phyloP scores from a whole-genome alignment of 2,797 vertebrate genomes.

The Eurystomus glaucurus region DNA sequence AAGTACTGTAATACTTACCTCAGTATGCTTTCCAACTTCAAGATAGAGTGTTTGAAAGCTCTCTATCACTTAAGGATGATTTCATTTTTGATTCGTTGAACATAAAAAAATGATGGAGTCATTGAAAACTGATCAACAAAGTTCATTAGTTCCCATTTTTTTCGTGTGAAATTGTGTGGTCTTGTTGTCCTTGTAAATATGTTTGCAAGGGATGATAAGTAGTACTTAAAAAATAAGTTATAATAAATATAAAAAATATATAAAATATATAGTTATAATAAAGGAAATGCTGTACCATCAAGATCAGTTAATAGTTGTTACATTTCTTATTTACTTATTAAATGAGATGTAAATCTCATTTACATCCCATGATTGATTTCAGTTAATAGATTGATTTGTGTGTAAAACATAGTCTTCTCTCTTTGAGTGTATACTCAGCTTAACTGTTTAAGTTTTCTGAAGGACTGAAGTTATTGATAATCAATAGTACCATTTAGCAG shows the following conservation, averaged over 20 bases:
- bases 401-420: background rate
- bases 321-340: background rate
- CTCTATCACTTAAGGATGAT: background rate
- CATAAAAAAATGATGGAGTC: background rate
- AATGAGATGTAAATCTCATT: too few relatives aligned
- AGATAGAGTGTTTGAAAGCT: background rate
- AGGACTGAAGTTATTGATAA: background rate
- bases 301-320: background rate
- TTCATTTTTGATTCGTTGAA: background rate
- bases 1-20: background rate
- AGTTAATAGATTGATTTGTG: background rate
- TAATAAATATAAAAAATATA: too few relatives aligned
- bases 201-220: background rate
- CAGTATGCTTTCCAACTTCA: background rate
- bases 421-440: background rate
- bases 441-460: background rate
- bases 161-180: background rate
- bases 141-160: background rate
- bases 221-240: background rate
- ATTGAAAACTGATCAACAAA: background rate
- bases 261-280: too few relatives aligned
- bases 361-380: background rate
- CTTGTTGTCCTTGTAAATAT: background rate
- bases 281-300: background rate
- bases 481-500: background rate